phyloP scores from a whole-genome alignment of 2,888 invertebrate species.

The Eledona agricola region DNA sequence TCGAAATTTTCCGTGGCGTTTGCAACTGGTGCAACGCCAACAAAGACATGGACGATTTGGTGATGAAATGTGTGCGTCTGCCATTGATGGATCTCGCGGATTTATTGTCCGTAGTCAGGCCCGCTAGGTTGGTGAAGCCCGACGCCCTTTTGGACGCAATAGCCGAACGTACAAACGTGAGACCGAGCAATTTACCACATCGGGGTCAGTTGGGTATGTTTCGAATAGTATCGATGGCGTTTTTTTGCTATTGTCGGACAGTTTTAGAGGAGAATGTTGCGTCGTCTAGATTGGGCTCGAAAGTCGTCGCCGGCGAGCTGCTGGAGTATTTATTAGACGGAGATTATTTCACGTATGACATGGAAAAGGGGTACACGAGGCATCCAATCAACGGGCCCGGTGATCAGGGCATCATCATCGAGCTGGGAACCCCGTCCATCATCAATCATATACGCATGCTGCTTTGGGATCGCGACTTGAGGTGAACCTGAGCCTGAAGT shows the following conservation, averaged over 20 bases:
- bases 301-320: slow-evolving; percentile 91
- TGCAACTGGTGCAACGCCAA: slow-evolving; percentile 87
- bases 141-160: slow-evolving; percentile 95
- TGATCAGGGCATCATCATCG: slow-evolving; percentile 85
- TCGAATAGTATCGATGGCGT: background rate
- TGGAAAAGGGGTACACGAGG: slow-evolving; percentile 85
- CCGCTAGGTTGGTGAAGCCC: slow-evolving; percentile 85
- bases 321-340: slow-evolving; percentile 88
- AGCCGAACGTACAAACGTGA: slow-evolving; percentile 81
- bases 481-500: slow-evolving; percentile 60
- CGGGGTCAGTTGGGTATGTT: slow-evolving; percentile 79
- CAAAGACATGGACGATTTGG: slow-evolving; percentile 62
- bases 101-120: slow-evolving; percentile 87
- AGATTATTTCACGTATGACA: slow-evolving; percentile 85
- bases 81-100: slow-evolving; percentile 90
- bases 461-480: slow-evolving; percentile 93
- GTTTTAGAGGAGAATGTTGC: slow-evolving; percentile 95
- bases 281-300: slow-evolving; percentile 78
- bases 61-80: slow-evolving; percentile 75
- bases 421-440: slow-evolving; percentile 84
- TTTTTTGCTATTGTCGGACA: slow-evolving; percentile 62
- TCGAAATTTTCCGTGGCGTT: slow-evolving; percentile 92
- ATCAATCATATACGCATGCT: slow-evolving; percentile 93
- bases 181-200: slow-evolving; percentile 82
- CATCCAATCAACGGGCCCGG: slow-evolving; percentile 63